Evolutionary conservation across 2,113 vertebrate genomes (phyloP), one percentile per base, ranked within the genome.

Genomic region (Heterochromis multidens): DNA sequence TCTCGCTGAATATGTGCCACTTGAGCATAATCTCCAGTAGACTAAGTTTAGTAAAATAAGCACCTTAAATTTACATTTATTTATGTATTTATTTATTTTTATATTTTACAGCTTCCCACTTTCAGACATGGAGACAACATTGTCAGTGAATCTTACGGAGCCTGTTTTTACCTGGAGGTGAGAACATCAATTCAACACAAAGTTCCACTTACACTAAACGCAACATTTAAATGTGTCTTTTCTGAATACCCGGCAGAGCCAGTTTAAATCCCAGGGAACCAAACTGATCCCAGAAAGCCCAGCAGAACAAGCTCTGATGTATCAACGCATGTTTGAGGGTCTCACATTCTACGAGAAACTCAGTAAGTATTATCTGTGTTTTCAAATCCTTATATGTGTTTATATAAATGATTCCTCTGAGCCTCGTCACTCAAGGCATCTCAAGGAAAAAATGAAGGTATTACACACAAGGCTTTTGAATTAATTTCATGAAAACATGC

Each of bases 151-250:
- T 96, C 96, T 14, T 93, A 91, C 2, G 96, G 84, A 8, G 95
- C 89, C 12, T 96, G 96, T 67, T 88, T 96, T 77, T 96, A 96
- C 89, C 86, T 96, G 86, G 96, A 96, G 95, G 96, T 96, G 82
- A 94, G 86, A 17, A 21, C 21, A 6, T 10, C 12, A 13, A 6
- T 54, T 3, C 12, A 8, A 23, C 14, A 3, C 8, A 4, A 7
- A 13, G 2, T 16, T 43, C 14, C 2, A 40, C 62, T 40, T 12
- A n/a, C 3, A 57, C 16, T 3, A 5, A 19, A 31, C 7, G 8
- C 5, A 27, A 7, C 40, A 11, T 56, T 59, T 3, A 43, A 40
- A 40, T 25, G 5, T 57, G 33, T 62, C 2, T 52, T 79, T 43
- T 21, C 61, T 6, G 76, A 4, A 4, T 12, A 13, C 1, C 7